Evolutionary conservation across 2,888 invertebrate species (phyloP).

Genomic region (Agonopterix subpropinquella): DNA sequence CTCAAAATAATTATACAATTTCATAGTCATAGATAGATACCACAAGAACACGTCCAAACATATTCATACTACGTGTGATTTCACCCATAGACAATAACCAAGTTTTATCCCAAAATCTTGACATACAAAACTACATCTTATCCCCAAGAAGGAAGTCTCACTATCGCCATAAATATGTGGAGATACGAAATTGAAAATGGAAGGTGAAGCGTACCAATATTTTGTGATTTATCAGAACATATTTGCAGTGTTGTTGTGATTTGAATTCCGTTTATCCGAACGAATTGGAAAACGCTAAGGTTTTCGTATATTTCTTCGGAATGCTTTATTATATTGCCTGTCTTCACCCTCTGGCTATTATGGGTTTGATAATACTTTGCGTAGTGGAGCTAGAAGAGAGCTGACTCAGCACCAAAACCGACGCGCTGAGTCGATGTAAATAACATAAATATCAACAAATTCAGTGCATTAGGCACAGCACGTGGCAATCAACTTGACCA

Average conservation of each 20-base stretch:
- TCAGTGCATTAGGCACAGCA: too few relatives aligned
- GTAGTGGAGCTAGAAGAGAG: too few relatives aligned
- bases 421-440: too few relatives aligned
- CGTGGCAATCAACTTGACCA: too few relatives aligned
- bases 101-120: not conserved
- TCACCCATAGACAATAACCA: conserved; percentile 2
- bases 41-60: conserved; percentile 5
- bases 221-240: conserved; percentile 17
- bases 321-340: not conserved
- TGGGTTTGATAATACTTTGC: too few relatives aligned
- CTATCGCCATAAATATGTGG: not conserved
- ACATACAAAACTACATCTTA: not conserved
- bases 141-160: not conserved
- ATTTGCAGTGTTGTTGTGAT: conserved; percentile 10
- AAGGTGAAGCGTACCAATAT: conserved; percentile 13
- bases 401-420: too few relatives aligned
- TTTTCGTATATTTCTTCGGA: not conserved
- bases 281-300: not conserved
- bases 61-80: conserved; percentile 11
- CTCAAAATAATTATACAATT: too few relatives aligned
- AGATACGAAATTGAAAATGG: conserved; percentile 14
- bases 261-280: conserved; percentile 1
- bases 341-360: too few relatives aligned
- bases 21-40: too few relatives aligned
- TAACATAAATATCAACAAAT: too few relatives aligned